Conservation (phyloP, 2,888 invertebrate species). For the Geophilus truncorum region DNA sequence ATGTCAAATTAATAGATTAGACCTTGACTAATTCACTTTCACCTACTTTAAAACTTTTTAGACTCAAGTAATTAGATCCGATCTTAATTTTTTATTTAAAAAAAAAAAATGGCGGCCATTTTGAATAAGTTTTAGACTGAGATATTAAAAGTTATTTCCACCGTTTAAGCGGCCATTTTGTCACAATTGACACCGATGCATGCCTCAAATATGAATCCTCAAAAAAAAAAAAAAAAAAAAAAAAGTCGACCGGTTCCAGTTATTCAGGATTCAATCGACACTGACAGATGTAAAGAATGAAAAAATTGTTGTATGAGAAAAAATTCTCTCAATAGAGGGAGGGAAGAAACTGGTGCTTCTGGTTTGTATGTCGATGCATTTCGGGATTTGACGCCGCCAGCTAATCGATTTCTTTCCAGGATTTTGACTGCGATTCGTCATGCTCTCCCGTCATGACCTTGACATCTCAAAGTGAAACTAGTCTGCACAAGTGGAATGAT, state of each 20-base stretch:
- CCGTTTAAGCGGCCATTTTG: not conserved
- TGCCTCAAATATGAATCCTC: not conserved
- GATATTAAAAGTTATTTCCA: not conserved
- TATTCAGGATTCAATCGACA: not conserved
- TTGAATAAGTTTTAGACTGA: no score
- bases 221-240: no score
- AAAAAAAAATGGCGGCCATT: no score
- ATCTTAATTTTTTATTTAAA: no score
- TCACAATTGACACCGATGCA: not conserved
- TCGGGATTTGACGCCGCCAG: conserved; percentile 15
- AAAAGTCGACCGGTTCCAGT: not conserved
- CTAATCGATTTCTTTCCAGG: conserved; percentile 20
- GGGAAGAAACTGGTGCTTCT: conserved; percentile 19
- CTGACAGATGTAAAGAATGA: not conserved
- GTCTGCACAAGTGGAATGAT: not conserved
- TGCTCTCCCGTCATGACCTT: conserved; percentile 16
- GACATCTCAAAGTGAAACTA: conserved; percentile 12
- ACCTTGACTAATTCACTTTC: no score
- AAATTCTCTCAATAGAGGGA: conserved; percentile 2
- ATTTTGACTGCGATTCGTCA: conserved; percentile 20
- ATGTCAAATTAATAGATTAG: no score
- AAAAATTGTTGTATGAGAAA: not conserved
- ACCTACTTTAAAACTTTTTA: no score
- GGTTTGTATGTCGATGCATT: conserved; percentile 6
- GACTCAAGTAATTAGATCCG: no score